Percentiles rank a stretch among this genome's conserved stretches.
Evolutionary conservation across 2,888 invertebrate genomes (phyloP).

Genomic region (Cantharis lateralis): DNA sequence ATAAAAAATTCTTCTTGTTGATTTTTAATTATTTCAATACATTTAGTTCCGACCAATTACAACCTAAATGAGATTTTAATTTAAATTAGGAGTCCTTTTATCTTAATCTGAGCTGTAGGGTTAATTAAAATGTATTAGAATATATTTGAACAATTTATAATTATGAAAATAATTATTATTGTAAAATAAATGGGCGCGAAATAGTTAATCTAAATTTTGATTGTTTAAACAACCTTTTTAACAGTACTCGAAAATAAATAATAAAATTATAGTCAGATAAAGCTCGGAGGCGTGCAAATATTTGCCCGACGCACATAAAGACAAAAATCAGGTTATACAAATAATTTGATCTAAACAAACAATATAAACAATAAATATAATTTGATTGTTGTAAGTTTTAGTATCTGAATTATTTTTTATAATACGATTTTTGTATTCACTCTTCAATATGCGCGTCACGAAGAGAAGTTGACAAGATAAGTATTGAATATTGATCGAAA

Average conservation of each 20-base stretch:
- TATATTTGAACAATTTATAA: neutral
- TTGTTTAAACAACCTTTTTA: slow-evolving; percentile 2
- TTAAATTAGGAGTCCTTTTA: neutral
- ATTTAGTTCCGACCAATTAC: neutral
- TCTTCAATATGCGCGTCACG: neutral
- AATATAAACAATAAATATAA: slow-evolving; percentile 4
- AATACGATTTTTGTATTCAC: neutral
- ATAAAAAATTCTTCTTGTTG: neutral
- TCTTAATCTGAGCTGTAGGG: neutral
- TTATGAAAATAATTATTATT: neutral
- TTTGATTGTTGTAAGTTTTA: slow-evolving; percentile 2
- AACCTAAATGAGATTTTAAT: neutral
- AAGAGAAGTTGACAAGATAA: neutral
- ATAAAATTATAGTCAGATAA: slow-evolving; percentile 4
- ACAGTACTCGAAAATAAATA: slow-evolving; percentile 1
- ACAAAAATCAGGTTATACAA: slow-evolving; percentile 3
- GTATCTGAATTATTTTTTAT: neutral
- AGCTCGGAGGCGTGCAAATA: slow-evolving; percentile 1
- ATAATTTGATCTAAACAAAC: slow-evolving; percentile 5
- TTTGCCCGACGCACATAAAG: neutral
- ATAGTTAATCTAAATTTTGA: neutral
- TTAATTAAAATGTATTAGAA: neutral
- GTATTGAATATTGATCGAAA: neutral
- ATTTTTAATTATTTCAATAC: neutral
- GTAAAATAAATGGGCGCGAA: neutral